phyloP scores from a whole-genome alignment of 2,797 vertebrate genomes.

The Argentina silus region DNA sequence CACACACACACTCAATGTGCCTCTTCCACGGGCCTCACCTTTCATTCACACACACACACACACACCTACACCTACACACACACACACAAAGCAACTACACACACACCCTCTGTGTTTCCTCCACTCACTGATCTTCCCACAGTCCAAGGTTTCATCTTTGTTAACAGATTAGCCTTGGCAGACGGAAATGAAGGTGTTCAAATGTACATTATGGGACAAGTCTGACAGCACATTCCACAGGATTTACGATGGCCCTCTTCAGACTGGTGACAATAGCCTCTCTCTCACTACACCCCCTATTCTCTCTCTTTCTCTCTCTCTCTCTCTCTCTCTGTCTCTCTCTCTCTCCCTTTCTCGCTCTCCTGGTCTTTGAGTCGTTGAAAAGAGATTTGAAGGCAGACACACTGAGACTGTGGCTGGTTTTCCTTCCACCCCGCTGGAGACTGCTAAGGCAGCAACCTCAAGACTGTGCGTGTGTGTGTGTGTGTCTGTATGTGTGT shows the following conservation, averaged over 20 bases:
- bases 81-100: background rate
- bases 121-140: background rate
- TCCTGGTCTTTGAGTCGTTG: background rate
- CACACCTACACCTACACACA: too few species aligned
- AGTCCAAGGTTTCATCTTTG: background rate
- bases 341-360: background rate
- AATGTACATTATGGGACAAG: background rate
- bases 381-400: slow-evolving; percentile 5
- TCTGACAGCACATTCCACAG: background rate
- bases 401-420: background rate
- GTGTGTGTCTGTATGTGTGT: background rate
- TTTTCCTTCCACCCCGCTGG: background rate
- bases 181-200: background rate
- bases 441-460: background rate
- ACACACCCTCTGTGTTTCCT: background rate
- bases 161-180: background rate
- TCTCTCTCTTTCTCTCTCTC: background rate
- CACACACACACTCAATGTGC: background rate
- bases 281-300: background rate
- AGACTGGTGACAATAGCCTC: background rate
- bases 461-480: background rate
- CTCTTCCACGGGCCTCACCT: background rate
- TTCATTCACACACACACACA: too few species aligned
- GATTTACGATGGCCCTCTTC: background rate
- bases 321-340: background rate